phyloP scores from a whole-genome alignment of 2,797 vertebrate species.

The Spea hammondii region DNA sequence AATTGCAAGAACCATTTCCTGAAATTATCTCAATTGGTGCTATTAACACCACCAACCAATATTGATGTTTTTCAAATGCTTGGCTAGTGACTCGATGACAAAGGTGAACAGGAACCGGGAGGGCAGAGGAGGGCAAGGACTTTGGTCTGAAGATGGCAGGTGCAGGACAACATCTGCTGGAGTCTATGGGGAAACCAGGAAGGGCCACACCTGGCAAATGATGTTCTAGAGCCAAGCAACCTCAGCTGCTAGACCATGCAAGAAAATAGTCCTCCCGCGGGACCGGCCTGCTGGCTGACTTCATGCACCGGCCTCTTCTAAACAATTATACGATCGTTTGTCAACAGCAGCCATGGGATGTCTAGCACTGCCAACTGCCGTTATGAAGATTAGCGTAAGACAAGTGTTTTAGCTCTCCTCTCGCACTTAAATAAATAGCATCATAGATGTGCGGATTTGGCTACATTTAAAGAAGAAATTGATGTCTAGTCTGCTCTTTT shows the following conservation, averaged over 20 bases:
- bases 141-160: slow-evolving; percentile 31
- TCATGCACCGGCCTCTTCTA: background rate
- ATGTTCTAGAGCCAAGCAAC: background rate
- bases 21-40: slow-evolving; percentile 50
- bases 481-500: too few species aligned
- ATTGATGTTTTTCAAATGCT: slow-evolving; percentile 30
- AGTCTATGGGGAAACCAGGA: background rate
- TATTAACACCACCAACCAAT: slow-evolving; percentile 41
- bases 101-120: slow-evolving; percentile 25
- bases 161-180: slow-evolving; percentile 27
- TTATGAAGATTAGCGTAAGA: background rate
- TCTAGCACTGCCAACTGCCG: background rate
- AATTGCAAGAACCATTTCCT: slow-evolving; percentile 42
- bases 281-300: background rate
- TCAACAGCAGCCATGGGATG: background rate
- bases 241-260: slow-evolving; percentile 9
- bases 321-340: slow-evolving; percentile 5
- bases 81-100: slow-evolving; percentile 21
- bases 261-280: slow-evolving; percentile 12
- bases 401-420: too few species aligned
- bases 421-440: too few species aligned
- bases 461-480: too few species aligned
- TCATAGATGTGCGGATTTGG: too few species aligned
- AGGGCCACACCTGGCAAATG: slow-evolving; percentile 14
- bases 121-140: background rate